Percentiles rank a stretch among this genome's conserved stretches.
phyloP scores from a whole-genome alignment of 1,140 invertebrate species.

The Pseudomyrmex dendroicus region DNA sequence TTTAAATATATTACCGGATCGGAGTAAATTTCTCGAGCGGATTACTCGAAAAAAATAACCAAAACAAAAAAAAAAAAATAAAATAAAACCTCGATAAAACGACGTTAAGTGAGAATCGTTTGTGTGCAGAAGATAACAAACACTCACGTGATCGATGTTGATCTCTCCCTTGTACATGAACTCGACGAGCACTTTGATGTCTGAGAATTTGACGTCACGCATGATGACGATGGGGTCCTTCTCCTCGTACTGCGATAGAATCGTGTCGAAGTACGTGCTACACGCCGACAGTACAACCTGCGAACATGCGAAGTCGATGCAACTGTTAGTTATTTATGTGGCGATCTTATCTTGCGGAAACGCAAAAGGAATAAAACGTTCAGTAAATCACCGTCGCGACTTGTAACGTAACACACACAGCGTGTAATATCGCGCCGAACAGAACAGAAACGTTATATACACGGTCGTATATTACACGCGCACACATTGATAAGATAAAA shows the following conservation, averaged over 20 bases:
- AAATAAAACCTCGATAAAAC: background rate
- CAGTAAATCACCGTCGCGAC: slow-evolving; percentile 25
- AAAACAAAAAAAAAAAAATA: background rate
- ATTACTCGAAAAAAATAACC: background rate
- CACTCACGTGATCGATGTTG: slow-evolving; percentile 95
- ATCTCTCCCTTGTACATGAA: slow-evolving; percentile 99
- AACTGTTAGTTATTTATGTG: slow-evolving; percentile 41
- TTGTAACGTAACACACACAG: background rate
- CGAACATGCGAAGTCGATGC: slow-evolving; percentile 64
- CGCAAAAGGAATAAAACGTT: background rate
- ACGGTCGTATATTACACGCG: background rate
- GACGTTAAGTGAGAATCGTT: no score
- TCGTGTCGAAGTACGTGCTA: slow-evolving; percentile 94
- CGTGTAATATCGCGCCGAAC: background rate
- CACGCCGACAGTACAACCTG: slow-evolving; percentile 91
- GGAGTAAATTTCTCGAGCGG: slow-evolving; percentile 5
- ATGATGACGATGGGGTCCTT: slow-evolving; percentile 94
- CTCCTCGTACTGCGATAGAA: slow-evolving; percentile 95
- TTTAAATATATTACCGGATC: no score
- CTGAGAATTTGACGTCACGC: slow-evolving; percentile 93
- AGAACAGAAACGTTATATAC: background rate
- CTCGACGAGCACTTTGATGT: slow-evolving; percentile 94
- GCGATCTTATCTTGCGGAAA: slow-evolving; percentile 32
- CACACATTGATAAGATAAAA: background rate
- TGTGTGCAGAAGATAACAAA: no score